A percentile compares a stretch with the other conserved stretches of the same genome.
These are phyloP conservation scores for Chloroceryle inda DNA, from an alignment of 2,797 vertebrate genomes.

Conservation along the genomic window DNA sequence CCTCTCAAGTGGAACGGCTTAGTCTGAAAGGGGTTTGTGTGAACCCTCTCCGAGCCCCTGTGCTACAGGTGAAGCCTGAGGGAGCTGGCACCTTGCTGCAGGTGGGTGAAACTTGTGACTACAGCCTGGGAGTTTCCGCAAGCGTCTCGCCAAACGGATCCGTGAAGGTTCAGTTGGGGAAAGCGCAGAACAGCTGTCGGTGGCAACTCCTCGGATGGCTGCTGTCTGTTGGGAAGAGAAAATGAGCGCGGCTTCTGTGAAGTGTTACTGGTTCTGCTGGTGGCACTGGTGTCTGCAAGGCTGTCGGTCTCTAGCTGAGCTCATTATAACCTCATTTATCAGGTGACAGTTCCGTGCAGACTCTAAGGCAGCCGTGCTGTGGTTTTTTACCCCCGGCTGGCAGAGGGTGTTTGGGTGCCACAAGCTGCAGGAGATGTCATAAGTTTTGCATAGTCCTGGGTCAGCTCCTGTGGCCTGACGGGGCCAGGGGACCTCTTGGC, in stretches of 20 bases:
- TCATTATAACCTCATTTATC: fast-evolving
- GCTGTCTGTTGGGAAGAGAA: neutral
- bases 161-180: neutral
- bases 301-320: neutral
- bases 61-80: neutral
- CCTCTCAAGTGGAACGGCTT: neutral
- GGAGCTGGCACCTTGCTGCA: fast-evolving
- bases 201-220: fast-evolving
- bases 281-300: neutral
- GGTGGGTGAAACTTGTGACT: neutral
- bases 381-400: neutral
- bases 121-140: neutral
- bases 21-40: neutral
- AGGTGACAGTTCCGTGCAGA: neutral
- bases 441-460: fast-evolving
- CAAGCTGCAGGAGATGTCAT: neutral
- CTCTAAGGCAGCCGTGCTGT: fast-evolving
- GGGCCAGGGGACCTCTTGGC: no score
- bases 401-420: fast-evolving
- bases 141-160: fast-evolving
- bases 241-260: neutral
- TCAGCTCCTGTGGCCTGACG: neutral
- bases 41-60: neutral
- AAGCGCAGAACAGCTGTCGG: neutral
- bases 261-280: neutral